Percentiles rank a stretch among this genome's conserved stretches.
These are phyloP conservation scores for Melikaiella ostensackeni DNA, from an alignment of 2,888 invertebrate species.

Conservation along the genomic window DNA sequence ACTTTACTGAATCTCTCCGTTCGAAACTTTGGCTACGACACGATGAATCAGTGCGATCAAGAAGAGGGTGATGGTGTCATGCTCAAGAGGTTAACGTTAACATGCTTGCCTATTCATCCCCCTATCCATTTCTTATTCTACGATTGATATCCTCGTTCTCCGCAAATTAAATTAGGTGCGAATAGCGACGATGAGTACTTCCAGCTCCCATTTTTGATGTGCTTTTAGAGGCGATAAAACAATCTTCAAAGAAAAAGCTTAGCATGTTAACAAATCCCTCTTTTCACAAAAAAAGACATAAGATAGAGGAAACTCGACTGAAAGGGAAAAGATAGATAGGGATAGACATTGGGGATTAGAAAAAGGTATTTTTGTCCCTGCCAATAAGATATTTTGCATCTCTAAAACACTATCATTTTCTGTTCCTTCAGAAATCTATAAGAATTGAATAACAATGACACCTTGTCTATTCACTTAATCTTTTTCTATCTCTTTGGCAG, in stretches of 20 bases:
- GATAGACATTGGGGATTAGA: no score
- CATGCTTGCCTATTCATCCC: conserved; percentile 18
- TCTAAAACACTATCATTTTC: no score
- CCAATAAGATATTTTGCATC: no score
- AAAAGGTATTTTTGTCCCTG: no score
- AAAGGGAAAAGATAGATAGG: no score
- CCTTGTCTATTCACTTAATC: no score
- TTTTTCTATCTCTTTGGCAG: no score
- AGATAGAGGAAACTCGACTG: no score
- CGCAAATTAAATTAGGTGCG: conserved; percentile 1
- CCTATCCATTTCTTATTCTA: conserved; percentile 19
- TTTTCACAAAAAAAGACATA: no score
- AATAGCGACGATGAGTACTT: not conserved
- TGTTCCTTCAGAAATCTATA: no score
- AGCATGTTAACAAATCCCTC: no score
- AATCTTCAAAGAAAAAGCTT: not conserved
- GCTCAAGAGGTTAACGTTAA: conserved; percentile 15
- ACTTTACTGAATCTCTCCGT: conserved; percentile 10
- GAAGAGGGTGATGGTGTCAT: conserved; percentile 17
- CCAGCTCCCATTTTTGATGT: not conserved
- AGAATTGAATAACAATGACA: no score
- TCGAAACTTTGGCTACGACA: conserved; percentile 16
- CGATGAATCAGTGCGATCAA: conserved; percentile 30
- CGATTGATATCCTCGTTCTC: not conserved
- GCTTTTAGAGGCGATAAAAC: not conserved